Percentiles rank a stretch among this genome's conserved stretches.
Conservation (phyloP, 2,797 vertebrate genomes). For the Sebastes paucispinis region DNA sequence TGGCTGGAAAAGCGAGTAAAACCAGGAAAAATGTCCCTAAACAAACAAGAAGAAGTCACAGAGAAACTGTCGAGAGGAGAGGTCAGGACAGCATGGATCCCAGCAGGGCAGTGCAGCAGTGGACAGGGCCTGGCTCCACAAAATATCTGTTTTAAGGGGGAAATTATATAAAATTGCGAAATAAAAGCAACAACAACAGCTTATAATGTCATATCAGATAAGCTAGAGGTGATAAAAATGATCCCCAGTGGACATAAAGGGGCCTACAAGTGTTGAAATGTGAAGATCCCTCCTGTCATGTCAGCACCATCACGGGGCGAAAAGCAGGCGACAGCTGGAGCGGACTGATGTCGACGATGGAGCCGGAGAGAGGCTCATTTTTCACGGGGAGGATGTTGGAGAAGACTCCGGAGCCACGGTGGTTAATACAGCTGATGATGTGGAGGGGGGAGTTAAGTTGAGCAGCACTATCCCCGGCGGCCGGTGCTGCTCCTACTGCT, state of each 20-base stretch:
- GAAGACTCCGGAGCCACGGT: conserved; percentile 31
- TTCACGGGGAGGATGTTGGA: conserved; percentile 35
- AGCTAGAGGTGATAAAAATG: neutral
- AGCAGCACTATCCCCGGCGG: conserved; percentile 52
- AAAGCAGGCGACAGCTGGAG: conserved; percentile 18
- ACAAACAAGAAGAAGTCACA: conserved; percentile 15
- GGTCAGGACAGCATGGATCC: conserved; percentile 17
- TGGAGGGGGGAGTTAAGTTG: conserved; percentile 10
- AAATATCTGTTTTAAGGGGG: neutral
- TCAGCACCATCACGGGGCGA: conserved; percentile 10
- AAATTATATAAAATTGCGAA: neutral
- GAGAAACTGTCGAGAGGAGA: neutral
- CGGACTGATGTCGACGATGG: conserved; percentile 25
- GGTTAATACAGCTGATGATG: conserved; percentile 38
- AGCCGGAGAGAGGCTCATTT: conserved; percentile 45
- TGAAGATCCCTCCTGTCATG: conserved; percentile 25
- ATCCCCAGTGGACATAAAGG: neutral
- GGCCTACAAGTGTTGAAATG: conserved; percentile 34
- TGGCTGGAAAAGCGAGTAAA: neutral
- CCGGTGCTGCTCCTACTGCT: conserved; percentile 23
- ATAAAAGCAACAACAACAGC: neutral
- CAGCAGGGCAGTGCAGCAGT: conserved; percentile 7
- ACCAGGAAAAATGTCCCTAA: neutral
- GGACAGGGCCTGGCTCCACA: conserved; percentile 4
- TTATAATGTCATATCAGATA: conserved; percentile 4